phyloP scores from a whole-genome alignment of 2,113 vertebrate genomes.

The Mirounga angustirostris region DNA sequence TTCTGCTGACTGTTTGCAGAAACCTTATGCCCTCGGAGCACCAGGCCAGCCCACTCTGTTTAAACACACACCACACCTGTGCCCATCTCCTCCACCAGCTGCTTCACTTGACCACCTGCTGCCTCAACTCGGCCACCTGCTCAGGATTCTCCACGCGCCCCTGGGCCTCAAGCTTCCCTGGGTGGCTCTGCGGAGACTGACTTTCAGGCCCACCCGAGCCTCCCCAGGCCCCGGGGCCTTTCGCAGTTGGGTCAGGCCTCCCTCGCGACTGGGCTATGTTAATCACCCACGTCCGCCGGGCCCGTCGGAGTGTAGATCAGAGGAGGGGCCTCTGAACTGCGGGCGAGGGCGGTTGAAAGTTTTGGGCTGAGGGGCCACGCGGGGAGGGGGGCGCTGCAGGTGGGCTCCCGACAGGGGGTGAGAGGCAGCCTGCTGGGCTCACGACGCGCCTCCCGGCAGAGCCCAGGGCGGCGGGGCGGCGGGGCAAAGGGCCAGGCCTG shows the following conservation, averaged over 20 bases:
- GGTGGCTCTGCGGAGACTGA: neutral
- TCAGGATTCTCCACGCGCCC: neutral
- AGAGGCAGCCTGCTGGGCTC: no score
- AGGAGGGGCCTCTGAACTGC: neutral
- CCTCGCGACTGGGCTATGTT: neutral
- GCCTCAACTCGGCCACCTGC: neutral
- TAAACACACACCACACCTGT: neutral
- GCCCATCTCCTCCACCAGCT: neutral
- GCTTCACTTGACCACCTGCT: neutral
- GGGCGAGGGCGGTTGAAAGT: neutral
- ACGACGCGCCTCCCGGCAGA: fast-evolving
- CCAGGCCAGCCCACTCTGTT: neutral
- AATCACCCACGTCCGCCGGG: neutral
- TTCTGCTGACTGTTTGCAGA: neutral
- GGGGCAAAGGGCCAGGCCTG: neutral
- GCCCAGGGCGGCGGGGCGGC: no score
- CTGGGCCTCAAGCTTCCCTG: neutral
- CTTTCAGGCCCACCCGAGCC: neutral
- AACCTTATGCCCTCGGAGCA: neutral
- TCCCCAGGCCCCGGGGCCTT: neutral
- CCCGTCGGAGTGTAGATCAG: no score
- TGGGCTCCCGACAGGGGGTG: fast-evolving
- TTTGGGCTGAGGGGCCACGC: neutral
- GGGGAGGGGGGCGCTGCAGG: no score
- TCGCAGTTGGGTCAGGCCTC: neutral